A percentile compares a stretch with the other conserved stretches of the same genome.
Conservation (phyloP, 2,797 vertebrate genomes). For the Lophotriccus pileatus region DNA sequence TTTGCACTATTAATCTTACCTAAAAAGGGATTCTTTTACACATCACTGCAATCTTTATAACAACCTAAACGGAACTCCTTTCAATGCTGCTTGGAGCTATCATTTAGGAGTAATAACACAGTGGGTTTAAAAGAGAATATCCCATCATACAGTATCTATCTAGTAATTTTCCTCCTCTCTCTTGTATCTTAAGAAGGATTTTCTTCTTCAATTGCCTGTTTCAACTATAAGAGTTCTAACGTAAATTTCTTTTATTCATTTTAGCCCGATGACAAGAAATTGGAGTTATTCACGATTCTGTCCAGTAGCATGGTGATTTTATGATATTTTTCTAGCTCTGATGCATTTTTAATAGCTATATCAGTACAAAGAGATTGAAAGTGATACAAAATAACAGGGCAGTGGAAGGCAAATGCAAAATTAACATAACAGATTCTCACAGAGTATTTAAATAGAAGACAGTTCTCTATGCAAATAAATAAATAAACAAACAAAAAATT, state of each 20-base stretch:
- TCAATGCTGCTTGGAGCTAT: conserved; percentile 29
- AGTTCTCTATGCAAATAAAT: background rate
- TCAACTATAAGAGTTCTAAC: conserved; percentile 26
- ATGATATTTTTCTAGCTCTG: conserved; percentile 27
- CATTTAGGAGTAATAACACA: conserved; percentile 61
- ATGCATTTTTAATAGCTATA: conserved; percentile 48
- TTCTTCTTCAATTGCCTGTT: conserved; percentile 40
- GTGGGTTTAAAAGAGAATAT: conserved; percentile 42
- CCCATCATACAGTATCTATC: conserved; percentile 24
- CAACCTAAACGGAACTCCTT: background rate
- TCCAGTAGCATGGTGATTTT: conserved; percentile 29
- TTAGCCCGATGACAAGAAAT: background rate
- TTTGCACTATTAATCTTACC: conserved; percentile 11
- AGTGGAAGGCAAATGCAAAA: conserved; percentile 5
- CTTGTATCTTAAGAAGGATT: background rate
- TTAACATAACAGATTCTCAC: background rate
- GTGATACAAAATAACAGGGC: background rate
- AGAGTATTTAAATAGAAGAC: background rate
- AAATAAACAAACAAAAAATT: background rate
- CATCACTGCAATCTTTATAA: conserved; percentile 38
- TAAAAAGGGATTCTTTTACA: conserved; percentile 49
- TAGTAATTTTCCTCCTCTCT: conserved; percentile 49
- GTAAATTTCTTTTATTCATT: conserved; percentile 5
- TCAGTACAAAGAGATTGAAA: conserved; percentile 37
- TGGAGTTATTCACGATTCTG: conserved; percentile 24